These are phyloP conservation scores for Radopholus similis DNA, from an alignment of 1,140 invertebrate species.

Conservation along the genomic window DNA sequence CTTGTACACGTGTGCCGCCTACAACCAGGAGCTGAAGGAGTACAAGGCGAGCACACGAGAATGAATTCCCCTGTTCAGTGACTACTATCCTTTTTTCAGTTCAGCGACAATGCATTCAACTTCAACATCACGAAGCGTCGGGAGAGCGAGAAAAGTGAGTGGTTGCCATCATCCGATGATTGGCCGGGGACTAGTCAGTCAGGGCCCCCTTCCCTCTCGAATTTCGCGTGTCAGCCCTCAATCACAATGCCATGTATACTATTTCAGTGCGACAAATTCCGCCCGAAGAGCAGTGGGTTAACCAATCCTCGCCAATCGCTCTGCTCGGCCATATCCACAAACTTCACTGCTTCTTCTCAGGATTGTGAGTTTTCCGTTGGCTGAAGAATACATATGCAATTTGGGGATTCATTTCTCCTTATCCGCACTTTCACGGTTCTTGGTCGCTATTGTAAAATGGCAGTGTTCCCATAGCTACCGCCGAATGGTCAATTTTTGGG, in stretches of 20 bases:
- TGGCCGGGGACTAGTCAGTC: too few species aligned
- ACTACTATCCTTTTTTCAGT: conserved; percentile 3
- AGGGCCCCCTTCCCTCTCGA: neutral
- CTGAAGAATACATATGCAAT: too few species aligned
- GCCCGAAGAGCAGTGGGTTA: conserved; percentile 59
- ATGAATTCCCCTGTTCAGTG: too few species aligned
- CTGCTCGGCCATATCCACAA: conserved; percentile 58
- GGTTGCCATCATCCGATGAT: conserved; percentile 11
- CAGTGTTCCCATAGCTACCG: too few species aligned
- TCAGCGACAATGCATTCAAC: conserved; percentile 19
- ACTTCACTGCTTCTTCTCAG: conserved; percentile 60
- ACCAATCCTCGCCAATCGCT: conserved; percentile 58
- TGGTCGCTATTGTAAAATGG: too few species aligned
- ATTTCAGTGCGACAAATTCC: conserved; percentile 44
- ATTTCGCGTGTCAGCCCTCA: neutral
- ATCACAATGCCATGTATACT: neutral
- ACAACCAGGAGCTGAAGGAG: conserved; percentile 56
- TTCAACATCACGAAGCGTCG: conserved; percentile 5
- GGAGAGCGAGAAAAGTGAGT: conserved; percentile 39
- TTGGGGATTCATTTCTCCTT: too few species aligned
- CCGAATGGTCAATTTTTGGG: too few species aligned
- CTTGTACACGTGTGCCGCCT: conserved; percentile 58
- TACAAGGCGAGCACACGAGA: conserved; percentile 54
- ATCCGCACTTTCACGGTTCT: too few species aligned
- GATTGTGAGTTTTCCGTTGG: conserved; percentile 49